These are phyloP conservation scores for Epistrophe eligans DNA, from an alignment of 2,888 invertebrate genomes.

Conservation along the genomic window DNA sequence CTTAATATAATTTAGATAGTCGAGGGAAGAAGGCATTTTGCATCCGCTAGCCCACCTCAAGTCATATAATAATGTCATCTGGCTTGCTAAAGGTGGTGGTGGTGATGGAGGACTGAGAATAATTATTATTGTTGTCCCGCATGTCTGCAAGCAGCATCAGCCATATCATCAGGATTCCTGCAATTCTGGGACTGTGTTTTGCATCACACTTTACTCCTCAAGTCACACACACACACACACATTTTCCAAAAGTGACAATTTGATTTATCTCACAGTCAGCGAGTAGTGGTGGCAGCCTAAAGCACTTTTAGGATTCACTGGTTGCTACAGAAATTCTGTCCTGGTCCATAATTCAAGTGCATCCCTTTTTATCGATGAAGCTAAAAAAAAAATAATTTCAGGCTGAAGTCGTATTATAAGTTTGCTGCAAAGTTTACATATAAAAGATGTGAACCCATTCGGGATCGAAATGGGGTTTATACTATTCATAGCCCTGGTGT, in stretches of 20 bases:
- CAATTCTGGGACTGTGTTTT: constrained; percentile 36
- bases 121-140: constrained; percentile 59
- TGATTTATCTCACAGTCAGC: constrained; percentile 81
- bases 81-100: background rate
- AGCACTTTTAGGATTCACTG: constrained; percentile 46
- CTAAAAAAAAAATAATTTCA: constrained; percentile 18
- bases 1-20: background rate
- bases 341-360: constrained; percentile 61
- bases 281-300: constrained; percentile 36
- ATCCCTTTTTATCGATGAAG: constrained; percentile 67
- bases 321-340: constrained; percentile 50
- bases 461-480: constrained; percentile 34
- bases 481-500: constrained; percentile 69
- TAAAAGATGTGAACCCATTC: constrained; percentile 41
- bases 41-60: constrained; percentile 39
- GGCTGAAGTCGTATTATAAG: background rate
- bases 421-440: constrained; percentile 18
- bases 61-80: constrained; percentile 72
- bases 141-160: constrained; percentile 15
- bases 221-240: constrained; percentile 39
- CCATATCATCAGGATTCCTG: background rate
- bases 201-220: constrained; percentile 34
- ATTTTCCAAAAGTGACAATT: constrained; percentile 81
- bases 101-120: constrained; percentile 6
- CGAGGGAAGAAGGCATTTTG: background rate